Conservation (phyloP, 2,888 invertebrate genomes). For the Harpalus rufipes region DNA sequence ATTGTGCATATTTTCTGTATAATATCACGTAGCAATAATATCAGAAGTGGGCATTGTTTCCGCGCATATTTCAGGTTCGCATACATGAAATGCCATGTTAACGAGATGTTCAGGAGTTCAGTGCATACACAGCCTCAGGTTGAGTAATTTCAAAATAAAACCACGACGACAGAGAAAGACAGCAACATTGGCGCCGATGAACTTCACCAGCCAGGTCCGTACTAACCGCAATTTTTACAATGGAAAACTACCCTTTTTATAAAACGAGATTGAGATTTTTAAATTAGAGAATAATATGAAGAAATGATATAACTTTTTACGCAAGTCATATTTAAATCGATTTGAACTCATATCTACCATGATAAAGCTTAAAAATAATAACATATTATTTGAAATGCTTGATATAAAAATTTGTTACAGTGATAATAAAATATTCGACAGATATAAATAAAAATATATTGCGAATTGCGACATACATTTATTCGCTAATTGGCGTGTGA, state of each 20-base stretch:
- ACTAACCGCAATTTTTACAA: neutral
- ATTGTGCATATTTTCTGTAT: neutral
- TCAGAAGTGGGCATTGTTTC: neutral
- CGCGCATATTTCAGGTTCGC: neutral
- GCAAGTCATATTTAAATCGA: too few relatives aligned
- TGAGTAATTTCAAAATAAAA: constrained; percentile 59
- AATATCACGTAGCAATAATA: neutral
- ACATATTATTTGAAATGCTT: too few relatives aligned
- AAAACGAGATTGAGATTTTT: too few relatives aligned
- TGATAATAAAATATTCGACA: too few relatives aligned
- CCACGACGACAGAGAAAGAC: constrained; percentile 24
- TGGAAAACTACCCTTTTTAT: too few relatives aligned
- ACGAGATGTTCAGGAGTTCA: constrained; percentile 39
- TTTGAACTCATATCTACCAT: too few relatives aligned
- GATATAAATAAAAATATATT: neutral
- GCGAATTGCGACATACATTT: neutral
- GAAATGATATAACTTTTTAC: too few relatives aligned
- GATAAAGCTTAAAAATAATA: too few relatives aligned
- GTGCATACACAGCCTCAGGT: constrained; percentile 21
- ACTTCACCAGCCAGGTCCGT: constrained; percentile 29
- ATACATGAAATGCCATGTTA: constrained; percentile 24
- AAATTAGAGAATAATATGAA: too few relatives aligned
- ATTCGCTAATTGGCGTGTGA: neutral
- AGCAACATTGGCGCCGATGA: constrained; percentile 42
- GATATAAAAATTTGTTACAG: too few relatives aligned